Base-by-base conservation (phyloP, 2,797 vertebrate species). In the Propithecus perrieri region DNA sequence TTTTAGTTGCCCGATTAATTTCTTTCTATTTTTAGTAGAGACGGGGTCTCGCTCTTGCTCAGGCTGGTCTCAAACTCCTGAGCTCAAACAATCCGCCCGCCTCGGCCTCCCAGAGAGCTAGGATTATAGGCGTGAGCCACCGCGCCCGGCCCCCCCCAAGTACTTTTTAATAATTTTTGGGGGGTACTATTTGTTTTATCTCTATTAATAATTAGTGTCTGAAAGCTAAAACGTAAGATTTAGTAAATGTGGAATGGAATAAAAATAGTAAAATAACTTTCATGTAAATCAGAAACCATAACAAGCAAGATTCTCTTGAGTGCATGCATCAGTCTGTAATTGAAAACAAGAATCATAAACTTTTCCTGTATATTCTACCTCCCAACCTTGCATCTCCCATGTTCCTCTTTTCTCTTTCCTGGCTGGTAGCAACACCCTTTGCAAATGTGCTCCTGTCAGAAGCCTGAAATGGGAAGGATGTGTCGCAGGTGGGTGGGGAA, bases 151-250 rank as follows among this genome's bases (percentile, higher is more conserved):
- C n/a, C n/a, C n/a, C n/a, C n/a, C n/a, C n/a, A n/a, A n/a, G n/a
- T n/a, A n/a, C n/a, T n/a, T 83, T 84, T 22, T 20, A 81, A 18
- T 76, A 22, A 38, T 26, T 48, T 57, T 6, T 93, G 78, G 55
- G 41, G 63, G 84, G 7, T 50, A 50, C 14, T 85, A 41, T 95
- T 91, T 74, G 86, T 91, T 90, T 92, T 43, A 72, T 65, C 93
- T 95, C 35, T 63, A 59, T 3, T 50, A 72, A 55, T 10, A 50
- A 28, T 46, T 46, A 28, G 9, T 41, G 4, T 76, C 87, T 85
- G 53, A 55, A 87, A 71, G 61, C 28, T 28, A 57, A 76, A 81
- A 72, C 48, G 26, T 30, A 93, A 63, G 22, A 55, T 76, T 91
- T 72, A 46, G 4, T 80, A 92, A 85, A 50, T 17, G 53, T 71